These are phyloP conservation scores for Patella ulyssiponensis DNA, from an alignment of 2,888 invertebrate species.

Conservation along the genomic window DNA sequence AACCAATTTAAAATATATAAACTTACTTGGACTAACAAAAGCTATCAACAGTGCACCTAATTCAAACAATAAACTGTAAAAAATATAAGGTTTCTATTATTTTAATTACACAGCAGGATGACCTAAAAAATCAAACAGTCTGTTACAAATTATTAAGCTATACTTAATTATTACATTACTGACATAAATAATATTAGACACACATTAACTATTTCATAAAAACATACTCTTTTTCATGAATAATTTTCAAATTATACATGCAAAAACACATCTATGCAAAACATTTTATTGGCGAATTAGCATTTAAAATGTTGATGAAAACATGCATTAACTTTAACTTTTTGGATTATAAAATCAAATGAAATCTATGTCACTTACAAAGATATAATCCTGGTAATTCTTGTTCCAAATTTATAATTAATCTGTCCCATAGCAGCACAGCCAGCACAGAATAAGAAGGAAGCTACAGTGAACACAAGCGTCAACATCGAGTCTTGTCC, in stretches of 20 bases:
- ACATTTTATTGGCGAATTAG: no score
- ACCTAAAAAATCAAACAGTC: neutral
- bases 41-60: constrained; percentile 45
- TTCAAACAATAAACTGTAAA: constrained; percentile 40
- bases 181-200: no score
- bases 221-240: no score
- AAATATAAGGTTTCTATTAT: constrained; percentile 20
- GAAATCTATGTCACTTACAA: constrained; percentile 44
- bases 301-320: no score
- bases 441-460: constrained; percentile 53
- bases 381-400: constrained; percentile 49
- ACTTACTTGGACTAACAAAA: constrained; percentile 38
- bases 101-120: no score
- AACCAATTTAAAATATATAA: no score
- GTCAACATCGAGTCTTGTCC: constrained; percentile 47
- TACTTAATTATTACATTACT: no score
- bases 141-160: neutral
- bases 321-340: no score
- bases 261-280: no score
- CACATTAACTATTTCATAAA: no score
- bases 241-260: no score
- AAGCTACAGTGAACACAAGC: constrained; percentile 54
- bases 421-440: constrained; percentile 57
- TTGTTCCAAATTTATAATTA: constrained; percentile 57
- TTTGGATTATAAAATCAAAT: no score